A percentile compares a stretch with the other conserved stretches of the same genome.
phyloP scores from a whole-genome alignment of 2,113 vertebrate genomes.

The Myrmecobius fasciatus region DNA sequence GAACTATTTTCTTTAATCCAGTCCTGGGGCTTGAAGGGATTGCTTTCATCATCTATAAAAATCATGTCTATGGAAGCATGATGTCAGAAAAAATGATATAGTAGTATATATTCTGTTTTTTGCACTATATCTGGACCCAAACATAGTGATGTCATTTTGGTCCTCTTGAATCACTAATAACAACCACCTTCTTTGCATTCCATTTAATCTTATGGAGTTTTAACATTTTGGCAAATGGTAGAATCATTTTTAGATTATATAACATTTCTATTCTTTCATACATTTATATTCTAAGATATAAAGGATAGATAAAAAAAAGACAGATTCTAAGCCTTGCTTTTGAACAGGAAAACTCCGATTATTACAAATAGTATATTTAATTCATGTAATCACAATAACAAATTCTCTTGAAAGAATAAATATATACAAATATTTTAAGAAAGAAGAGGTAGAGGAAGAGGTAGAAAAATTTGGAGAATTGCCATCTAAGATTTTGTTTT shows the following conservation, averaged over 20 bases:
- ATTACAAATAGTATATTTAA: neutral
- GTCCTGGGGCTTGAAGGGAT: neutral
- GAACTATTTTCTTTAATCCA: neutral
- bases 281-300: neutral
- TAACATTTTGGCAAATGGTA: neutral
- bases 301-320: neutral
- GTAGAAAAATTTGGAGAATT: neutral
- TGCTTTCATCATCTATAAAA: neutral
- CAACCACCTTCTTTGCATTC: neutral
- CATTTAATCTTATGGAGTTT: neutral
- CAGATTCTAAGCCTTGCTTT: neutral
- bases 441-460: neutral
- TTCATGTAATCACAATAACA: neutral
- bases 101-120: neutral
- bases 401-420: neutral
- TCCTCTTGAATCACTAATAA: too few species aligned
- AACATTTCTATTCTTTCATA: constrained; percentile 13
- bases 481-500: neutral
- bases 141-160: too few species aligned
- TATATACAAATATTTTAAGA: neutral
- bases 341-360: neutral
- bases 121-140: too few species aligned
- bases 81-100: neutral
- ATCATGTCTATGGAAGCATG: neutral
- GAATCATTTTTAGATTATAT: neutral